A percentile compares a stretch with the other conserved stretches of the same genome.
These are phyloP conservation scores for Macrotis lagotis DNA, from an alignment of 2,113 vertebrate species.

Conservation along the genomic window DNA sequence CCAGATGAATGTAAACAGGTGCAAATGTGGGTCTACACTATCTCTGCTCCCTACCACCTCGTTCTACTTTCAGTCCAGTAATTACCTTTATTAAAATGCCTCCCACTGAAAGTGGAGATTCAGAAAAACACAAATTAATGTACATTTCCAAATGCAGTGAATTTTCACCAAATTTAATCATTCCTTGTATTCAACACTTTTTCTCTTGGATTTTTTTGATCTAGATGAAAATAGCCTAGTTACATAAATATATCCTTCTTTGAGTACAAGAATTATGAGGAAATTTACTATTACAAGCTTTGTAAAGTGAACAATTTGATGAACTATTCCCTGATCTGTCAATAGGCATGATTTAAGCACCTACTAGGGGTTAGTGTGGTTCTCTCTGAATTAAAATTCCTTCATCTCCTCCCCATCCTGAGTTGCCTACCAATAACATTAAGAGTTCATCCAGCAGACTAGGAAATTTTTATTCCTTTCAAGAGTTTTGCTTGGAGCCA, in stretches of 20 bases:
- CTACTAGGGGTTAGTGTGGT: background rate
- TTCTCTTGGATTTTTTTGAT: background rate
- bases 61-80: background rate
- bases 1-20: background rate
- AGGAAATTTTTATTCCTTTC: background rate
- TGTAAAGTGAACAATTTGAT: background rate
- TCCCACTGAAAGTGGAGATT: background rate
- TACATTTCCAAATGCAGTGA: background rate
- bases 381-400: background rate
- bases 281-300: background rate
- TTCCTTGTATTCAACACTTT: background rate
- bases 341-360: background rate
- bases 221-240: background rate
- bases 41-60: background rate
- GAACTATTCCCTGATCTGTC: background rate
- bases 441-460: background rate
- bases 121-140: background rate
- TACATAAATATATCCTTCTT: background rate
- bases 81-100: slow-evolving; percentile 10
- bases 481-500: background rate
- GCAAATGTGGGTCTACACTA: background rate
- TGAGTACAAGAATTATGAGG: background rate
- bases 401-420: too few species aligned
- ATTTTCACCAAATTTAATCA: background rate
- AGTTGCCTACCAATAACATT: background rate